These are phyloP conservation scores for Phainopepla nitens DNA, from an alignment of 2,113 vertebrate species.

Conservation along the genomic window DNA sequence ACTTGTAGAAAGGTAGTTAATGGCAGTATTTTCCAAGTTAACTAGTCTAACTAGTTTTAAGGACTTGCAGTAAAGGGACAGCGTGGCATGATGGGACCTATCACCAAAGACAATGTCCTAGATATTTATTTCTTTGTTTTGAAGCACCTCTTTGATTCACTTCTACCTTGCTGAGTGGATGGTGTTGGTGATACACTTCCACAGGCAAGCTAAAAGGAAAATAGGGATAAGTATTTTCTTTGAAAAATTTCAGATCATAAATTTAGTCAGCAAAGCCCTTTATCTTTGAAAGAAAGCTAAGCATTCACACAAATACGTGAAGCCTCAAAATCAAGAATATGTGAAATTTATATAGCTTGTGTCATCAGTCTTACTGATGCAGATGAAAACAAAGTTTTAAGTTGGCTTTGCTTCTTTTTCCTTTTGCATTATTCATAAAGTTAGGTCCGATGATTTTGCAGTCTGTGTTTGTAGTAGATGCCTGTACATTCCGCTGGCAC, in stretches of 20 bases:
- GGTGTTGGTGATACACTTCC: background rate
- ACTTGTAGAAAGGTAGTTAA: background rate
- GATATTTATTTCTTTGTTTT: background rate
- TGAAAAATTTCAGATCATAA: background rate
- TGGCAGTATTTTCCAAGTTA: background rate
- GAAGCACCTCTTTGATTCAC: background rate
- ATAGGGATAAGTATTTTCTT: background rate
- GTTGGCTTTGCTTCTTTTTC: background rate
- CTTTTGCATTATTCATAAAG: slow-evolving; percentile 29
- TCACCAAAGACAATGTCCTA: background rate
- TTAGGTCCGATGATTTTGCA: slow-evolving; percentile 16
- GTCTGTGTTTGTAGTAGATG: background rate
- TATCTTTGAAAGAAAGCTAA: background rate
- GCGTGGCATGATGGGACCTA: background rate
- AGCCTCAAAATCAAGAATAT: background rate
- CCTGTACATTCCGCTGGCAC: background rate
- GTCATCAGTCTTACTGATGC: background rate
- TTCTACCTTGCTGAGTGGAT: background rate
- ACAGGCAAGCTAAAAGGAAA: background rate
- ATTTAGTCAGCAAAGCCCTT: background rate
- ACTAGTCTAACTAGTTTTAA: background rate
- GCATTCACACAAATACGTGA: background rate
- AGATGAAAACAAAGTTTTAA: background rate
- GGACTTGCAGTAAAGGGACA: background rate
- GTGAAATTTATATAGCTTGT: background rate